Evolutionary conservation across 2,113 vertebrate genomes (phyloP).

Genomic region (Eulacestoma nigropectus): DNA sequence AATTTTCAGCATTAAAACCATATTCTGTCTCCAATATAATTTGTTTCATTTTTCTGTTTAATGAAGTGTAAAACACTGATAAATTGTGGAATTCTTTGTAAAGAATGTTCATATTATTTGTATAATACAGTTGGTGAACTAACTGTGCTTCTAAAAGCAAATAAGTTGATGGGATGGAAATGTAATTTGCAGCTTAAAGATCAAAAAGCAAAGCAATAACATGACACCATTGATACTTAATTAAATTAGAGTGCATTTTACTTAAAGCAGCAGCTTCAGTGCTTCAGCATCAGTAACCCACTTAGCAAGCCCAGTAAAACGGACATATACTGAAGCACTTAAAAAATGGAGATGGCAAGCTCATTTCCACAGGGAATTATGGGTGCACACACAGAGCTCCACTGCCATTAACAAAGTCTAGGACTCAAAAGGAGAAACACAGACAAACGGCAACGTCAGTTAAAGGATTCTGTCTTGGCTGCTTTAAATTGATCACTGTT

Average conservation of each 20-base stretch:
- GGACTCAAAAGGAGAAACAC: neutral
- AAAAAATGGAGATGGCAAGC: neutral
- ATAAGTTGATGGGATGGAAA: constrained; percentile 12
- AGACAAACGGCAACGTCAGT: neutral
- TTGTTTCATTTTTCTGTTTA: constrained; percentile 61
- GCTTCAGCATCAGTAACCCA: neutral
- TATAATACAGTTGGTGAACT: neutral
- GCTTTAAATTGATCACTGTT: neutral
- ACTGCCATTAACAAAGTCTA: neutral
- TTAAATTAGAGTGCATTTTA: constrained; percentile 33
- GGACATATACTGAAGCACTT: neutral
- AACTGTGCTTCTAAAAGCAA: constrained; percentile 16
- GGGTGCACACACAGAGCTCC: neutral
- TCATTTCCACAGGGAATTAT: neutral
- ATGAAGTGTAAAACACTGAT: constrained; percentile 52
- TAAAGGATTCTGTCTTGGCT: neutral
- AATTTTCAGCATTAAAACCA: constrained; percentile 16
- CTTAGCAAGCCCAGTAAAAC: neutral
- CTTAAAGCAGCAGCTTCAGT: neutral
- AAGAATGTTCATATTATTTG: constrained; percentile 35
- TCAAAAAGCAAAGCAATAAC: constrained; percentile 36
- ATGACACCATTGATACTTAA: neutral
- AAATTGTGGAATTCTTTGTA: constrained; percentile 39
- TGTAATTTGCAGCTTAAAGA: constrained; percentile 39
- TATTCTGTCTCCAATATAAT: constrained; percentile 42